phyloP scores from a whole-genome alignment of 2,113 vertebrate genomes.

The Crotalus tigris region DNA sequence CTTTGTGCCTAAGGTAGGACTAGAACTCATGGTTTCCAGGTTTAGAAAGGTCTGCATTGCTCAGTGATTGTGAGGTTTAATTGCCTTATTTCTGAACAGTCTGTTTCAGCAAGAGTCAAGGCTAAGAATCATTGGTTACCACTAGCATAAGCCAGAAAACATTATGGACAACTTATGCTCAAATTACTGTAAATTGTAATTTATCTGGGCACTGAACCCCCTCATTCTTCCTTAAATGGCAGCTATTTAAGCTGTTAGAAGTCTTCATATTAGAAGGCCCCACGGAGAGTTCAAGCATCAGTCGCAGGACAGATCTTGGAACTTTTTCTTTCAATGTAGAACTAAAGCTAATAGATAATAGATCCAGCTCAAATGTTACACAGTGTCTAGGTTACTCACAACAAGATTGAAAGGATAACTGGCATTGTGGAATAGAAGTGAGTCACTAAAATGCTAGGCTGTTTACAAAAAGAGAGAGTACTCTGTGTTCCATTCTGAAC shows the following conservation, averaged over 20 bases:
- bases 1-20: background rate
- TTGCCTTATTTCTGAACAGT: constrained; percentile 36
- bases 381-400: constrained; percentile 18
- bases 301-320: constrained; percentile 3
- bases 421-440: constrained; percentile 43
- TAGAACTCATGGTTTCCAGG: background rate
- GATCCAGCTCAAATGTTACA: constrained; percentile 23
- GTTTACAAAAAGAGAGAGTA: constrained; percentile 7
- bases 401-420: constrained; percentile 35
- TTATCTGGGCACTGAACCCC: constrained; percentile 42
- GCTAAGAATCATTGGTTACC: constrained; percentile 44
- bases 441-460: constrained; percentile 24
- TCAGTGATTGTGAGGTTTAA: constrained; percentile 36
- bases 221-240: background rate
- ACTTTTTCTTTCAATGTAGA: constrained; percentile 9
- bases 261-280: constrained; percentile 40
- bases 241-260: constrained; percentile 23
- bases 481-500: constrained; percentile 6
- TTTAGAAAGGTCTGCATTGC: constrained; percentile 15
- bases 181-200: constrained; percentile 47
- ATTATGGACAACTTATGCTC: constrained; percentile 45
- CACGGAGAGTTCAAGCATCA: constrained; percentile 35
- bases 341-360: background rate
- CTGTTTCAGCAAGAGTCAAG: constrained; percentile 32
- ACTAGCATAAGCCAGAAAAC: constrained; percentile 48